phyloP scores from a whole-genome alignment of 2,797 vertebrate genomes.

The Cirrhinus molitorella region DNA sequence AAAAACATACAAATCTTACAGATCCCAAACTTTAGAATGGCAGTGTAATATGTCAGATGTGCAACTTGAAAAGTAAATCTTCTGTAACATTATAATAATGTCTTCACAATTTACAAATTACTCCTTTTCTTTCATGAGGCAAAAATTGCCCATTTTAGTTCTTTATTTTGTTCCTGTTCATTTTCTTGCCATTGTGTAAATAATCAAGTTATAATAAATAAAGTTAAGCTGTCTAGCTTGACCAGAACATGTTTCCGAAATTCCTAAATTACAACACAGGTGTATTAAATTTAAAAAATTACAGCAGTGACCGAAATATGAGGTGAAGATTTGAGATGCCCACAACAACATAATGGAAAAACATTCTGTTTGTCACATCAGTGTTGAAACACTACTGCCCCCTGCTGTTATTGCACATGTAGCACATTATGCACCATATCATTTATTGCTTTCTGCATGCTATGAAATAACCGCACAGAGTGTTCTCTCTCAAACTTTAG shows the following conservation, averaged over 20 bases:
- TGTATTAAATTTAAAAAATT: background rate
- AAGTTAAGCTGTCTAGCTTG: background rate
- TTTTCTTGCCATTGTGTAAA: background rate
- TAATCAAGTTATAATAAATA: background rate
- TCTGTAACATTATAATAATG: background rate
- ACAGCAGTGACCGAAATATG: background rate
- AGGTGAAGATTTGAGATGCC: background rate
- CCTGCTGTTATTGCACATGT: constrained; percentile 70
- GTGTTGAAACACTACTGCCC: constrained; percentile 70
- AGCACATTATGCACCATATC: constrained; percentile 51
- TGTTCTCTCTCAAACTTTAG: background rate
- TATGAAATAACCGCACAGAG: background rate
- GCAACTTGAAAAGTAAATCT: background rate
- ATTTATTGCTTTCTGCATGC: constrained; percentile 55
- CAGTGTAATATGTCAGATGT: background rate
- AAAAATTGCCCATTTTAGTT: background rate
- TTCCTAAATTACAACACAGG: background rate
- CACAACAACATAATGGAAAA: background rate
- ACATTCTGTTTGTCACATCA: background rate
- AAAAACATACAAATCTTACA: too few relatives aligned
- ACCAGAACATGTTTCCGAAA: background rate
- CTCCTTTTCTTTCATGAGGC: background rate
- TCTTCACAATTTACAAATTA: too few relatives aligned
- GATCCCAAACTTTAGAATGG: too few relatives aligned
- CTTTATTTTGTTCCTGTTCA: background rate